Percentiles rank a stretch among this genome's conserved stretches.
Conservation (phyloP, 2,113 vertebrate species). For the Cercopithecus mona region DNA sequence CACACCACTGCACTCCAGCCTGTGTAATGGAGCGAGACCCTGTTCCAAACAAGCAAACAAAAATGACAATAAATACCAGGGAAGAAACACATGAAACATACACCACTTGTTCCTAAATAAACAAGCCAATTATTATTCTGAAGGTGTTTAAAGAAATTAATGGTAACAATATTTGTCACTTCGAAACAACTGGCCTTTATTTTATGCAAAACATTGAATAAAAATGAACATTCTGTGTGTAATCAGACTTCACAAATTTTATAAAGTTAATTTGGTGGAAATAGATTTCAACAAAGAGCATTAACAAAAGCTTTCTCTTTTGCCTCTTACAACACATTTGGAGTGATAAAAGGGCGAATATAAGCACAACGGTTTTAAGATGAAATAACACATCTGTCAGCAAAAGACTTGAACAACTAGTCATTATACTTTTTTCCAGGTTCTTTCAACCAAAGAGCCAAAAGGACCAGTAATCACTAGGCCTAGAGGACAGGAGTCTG, state of each 20-base stretch:
- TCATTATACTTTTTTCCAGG: neutral
- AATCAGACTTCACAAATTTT: neutral
- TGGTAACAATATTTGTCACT: slow-evolving; percentile 14
- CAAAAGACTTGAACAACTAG: neutral
- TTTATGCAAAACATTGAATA: neutral
- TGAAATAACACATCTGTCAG: slow-evolving; percentile 29
- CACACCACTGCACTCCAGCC: too few relatives aligned
- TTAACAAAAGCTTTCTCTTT: neutral
- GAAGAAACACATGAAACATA: slow-evolving; percentile 4
- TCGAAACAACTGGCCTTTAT: slow-evolving; percentile 15
- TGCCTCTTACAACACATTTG: neutral
- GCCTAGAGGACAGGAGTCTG: neutral
- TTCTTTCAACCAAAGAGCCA: neutral
- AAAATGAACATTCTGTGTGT: neutral
- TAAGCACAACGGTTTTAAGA: neutral
- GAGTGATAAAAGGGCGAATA: neutral
- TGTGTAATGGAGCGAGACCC: too few relatives aligned
- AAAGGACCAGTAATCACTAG: neutral
- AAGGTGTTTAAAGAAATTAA: slow-evolving; percentile 11
- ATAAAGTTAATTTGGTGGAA: slow-evolving; percentile 9
- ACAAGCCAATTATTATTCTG: neutral
- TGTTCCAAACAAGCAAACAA: too few relatives aligned
- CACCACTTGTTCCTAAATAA: slow-evolving; percentile 3
- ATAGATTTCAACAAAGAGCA: neutral
- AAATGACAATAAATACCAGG: neutral